phyloP scores from a whole-genome alignment of 2,113 vertebrate species.

The Pangasianodon gigas region DNA sequence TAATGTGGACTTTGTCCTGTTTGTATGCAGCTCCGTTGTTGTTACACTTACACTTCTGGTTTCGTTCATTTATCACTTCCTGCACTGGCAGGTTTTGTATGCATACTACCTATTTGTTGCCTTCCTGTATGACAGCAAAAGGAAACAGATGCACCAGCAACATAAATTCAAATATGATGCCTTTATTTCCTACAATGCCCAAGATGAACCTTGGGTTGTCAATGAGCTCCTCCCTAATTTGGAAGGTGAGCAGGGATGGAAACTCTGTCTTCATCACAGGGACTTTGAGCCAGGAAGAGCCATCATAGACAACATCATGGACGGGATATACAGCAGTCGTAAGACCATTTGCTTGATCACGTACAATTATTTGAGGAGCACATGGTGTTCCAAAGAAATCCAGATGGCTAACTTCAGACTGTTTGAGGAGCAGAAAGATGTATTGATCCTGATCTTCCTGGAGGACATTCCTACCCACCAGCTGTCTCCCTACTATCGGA shows the following conservation, averaged over 20 bases:
- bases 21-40: slow-evolving; percentile 48
- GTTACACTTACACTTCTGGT: slow-evolving; percentile 57
- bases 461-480: slow-evolving; percentile 69
- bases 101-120: slow-evolving; percentile 72
- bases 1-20: slow-evolving; percentile 59
- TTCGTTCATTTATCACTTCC: slow-evolving; percentile 66
- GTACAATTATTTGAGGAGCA: slow-evolving; percentile 70
- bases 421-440: slow-evolving; percentile 75
- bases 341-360: slow-evolving; percentile 79
- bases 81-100: slow-evolving; percentile 68
- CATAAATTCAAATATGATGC: slow-evolving; percentile 68
- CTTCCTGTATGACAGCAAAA: slow-evolving; percentile 63
- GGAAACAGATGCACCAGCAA: slow-evolving; percentile 44
- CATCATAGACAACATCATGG: slow-evolving; percentile 76
- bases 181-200: slow-evolving; percentile 75
- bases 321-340: slow-evolving; percentile 74
- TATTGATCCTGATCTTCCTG: slow-evolving; percentile 75
- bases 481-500: slow-evolving; percentile 71
- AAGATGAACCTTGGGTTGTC: slow-evolving; percentile 74
- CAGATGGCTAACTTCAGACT: slow-evolving; percentile 77
- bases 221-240: slow-evolving; percentile 69
- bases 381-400: slow-evolving; percentile 79
- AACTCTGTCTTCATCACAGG: slow-evolving; percentile 75
- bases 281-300: slow-evolving; percentile 76
- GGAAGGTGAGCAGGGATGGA: slow-evolving; percentile 74